These are phyloP conservation scores for Campoplex capitator DNA, from an alignment of 2,888 invertebrate genomes.

Conservation along the genomic window DNA sequence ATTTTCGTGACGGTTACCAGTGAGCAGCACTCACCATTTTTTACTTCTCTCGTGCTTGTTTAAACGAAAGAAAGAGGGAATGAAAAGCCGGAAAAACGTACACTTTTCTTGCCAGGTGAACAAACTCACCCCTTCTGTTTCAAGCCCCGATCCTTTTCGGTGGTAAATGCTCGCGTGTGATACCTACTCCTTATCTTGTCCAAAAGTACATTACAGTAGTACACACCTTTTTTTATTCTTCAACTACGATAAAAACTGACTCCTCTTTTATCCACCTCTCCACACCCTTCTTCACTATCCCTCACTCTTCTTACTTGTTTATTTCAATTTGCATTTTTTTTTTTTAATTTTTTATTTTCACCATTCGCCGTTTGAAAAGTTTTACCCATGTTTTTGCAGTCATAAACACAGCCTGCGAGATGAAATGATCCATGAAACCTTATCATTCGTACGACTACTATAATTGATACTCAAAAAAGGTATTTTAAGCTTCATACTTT, in stretches of 20 bases:
- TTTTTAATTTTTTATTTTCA: too few species aligned
- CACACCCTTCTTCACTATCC: not conserved
- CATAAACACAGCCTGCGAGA: not conserved
- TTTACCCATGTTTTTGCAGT: not conserved
- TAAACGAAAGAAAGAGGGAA: not conserved
- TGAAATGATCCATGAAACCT: not conserved
- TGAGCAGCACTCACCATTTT: conserved; percentile 14
- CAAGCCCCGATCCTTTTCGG: conserved; percentile 11
- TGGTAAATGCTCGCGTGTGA: conserved; percentile 40
- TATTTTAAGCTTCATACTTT: too few species aligned
- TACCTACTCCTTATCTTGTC: conserved; percentile 35
- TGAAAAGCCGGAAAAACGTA: not conserved
- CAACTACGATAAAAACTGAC: conserved; percentile 20
- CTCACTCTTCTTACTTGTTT: not conserved
- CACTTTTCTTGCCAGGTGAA: conserved; percentile 23
- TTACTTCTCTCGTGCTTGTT: conserved; percentile 1
- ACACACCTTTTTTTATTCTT: not conserved
- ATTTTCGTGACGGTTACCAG: conserved; percentile 5
- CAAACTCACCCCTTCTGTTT: conserved; percentile 15
- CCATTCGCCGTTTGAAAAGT: not conserved
- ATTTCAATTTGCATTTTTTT: conserved; percentile 7
- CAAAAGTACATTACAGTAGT: conserved; percentile 35
- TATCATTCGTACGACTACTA: not conserved
- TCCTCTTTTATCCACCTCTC: conserved; percentile 9
- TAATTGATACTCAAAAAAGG: not conserved